Evolutionary conservation across 2,797 vertebrate species (phyloP).

Genomic region (Gymnocypris eckloni): DNA sequence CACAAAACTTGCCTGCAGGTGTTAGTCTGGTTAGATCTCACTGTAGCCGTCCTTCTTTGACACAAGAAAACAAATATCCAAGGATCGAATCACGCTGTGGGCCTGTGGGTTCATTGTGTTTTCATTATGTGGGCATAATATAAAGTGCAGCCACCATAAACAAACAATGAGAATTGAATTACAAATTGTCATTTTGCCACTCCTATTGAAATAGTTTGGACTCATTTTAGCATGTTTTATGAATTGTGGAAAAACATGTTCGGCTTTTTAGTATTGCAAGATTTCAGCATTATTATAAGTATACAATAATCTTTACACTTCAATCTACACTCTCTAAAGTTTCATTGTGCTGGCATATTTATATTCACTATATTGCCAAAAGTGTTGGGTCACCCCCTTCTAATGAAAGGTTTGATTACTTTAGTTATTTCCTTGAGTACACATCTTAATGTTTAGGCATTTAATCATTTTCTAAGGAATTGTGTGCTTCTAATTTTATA

Average conservation of each 20-base stretch:
- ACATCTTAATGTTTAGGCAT: too few relatives aligned
- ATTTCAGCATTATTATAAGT: not conserved
- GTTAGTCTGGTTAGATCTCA: constrained; percentile 27
- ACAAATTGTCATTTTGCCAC: constrained; percentile 14
- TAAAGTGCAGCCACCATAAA: not conserved
- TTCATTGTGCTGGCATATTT: not conserved
- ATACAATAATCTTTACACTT: not conserved
- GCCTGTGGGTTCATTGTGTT: constrained; percentile 25
- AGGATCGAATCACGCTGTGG: constrained; percentile 28
- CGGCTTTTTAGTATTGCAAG: not conserved
- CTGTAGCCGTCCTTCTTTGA: not conserved
- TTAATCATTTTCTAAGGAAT: too few relatives aligned
- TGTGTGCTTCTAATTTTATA: too few relatives aligned
- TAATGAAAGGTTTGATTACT: too few relatives aligned
- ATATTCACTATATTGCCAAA: not conserved
- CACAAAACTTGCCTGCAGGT: constrained; percentile 31
- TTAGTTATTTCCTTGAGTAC: too few relatives aligned
- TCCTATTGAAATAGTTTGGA: not conserved
- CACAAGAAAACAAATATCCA: constrained; percentile 15
- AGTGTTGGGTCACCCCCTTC: too few relatives aligned
- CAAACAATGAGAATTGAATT: constrained; percentile 4
- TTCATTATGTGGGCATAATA: constrained; percentile 23
- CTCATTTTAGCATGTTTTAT: not conserved
- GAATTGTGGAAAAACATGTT: not conserved
- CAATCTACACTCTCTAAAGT: not conserved